Base-by-base conservation (phyloP, 2,113 vertebrate species). In the Camelus dromedarius region DNA sequence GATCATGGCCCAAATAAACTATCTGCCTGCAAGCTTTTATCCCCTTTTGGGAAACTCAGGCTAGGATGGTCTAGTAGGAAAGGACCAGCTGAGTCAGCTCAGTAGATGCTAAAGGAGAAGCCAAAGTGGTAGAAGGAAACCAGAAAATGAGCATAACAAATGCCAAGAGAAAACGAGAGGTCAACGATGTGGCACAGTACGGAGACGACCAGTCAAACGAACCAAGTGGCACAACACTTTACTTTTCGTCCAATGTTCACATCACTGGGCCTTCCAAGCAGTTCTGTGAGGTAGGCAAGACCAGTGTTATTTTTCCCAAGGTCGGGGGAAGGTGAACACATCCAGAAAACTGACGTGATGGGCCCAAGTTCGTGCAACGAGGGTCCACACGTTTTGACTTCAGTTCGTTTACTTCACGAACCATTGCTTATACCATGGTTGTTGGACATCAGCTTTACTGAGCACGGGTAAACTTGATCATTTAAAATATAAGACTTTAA, bases 271-370 rank as follows among this genome's bases (percentile, higher is more conserved):
- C 46, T 86, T 92, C 35, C 30, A 6, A 54, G 35, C 28, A n/a
- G 30, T 84, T 46, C 76, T 60, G n/a, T 9, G 12, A 83, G 50
- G 50, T 73, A 81, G 48, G 6, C 12, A 50, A 86, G 22, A 52
- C 22, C 81, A 8, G 38, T n/a, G 46, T 66, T 75, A 35, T 91
- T 96, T 83, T 92, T 91, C 82, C 89, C 66, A 70, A 91, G 38
- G 50, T 14, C 20, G 11, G 28, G 42, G 66, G 24, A 60, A 64
- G 8, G 19, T 56, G 11, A 88, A 32, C 38, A 66, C 62, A 79
- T 54, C 18, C 46, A 38, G 24, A 88, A 91, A 26, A 73, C 38
- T 26, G 46, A 81, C 73, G 35, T 24, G 24, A 69, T n/a, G 1
- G 18, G 46, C 69, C 50, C 14, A 56, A n/a, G 28, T 26, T 42